A percentile compares a stretch with the other conserved stretches of the same genome.
Evolutionary conservation across 2,797 vertebrate species (phyloP).

Genomic region (Acrossocheilus fasciatus): DNA sequence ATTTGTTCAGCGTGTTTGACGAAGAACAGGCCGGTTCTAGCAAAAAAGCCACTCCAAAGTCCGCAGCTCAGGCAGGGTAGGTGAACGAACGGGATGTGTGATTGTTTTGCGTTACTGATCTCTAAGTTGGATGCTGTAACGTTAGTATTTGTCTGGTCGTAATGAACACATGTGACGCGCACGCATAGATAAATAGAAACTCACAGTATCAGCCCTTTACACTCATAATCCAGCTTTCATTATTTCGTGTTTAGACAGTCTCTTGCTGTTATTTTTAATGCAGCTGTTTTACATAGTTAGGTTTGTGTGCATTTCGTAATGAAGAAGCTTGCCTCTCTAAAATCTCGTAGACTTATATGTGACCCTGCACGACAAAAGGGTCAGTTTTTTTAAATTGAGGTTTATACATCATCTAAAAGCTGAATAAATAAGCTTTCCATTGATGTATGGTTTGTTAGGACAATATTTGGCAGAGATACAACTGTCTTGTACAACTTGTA

Average conservation of each 20-base stretch:
- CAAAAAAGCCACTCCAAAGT: slow-evolving; percentile 67
- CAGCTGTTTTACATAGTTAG: background rate
- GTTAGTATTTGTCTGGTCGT: background rate
- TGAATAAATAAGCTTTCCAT: background rate
- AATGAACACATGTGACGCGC: background rate
- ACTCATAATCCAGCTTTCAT: background rate
- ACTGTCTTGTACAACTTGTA: too few species aligned
- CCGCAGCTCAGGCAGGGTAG: slow-evolving; percentile 75
- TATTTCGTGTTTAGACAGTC: background rate
- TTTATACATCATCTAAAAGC: too few species aligned
- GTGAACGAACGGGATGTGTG: background rate
- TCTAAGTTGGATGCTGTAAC: background rate
- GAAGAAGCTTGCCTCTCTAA: background rate
- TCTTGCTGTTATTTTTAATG: background rate
- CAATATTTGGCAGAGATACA: background rate
- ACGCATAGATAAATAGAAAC: background rate
- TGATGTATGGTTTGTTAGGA: background rate
- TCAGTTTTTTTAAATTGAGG: too few species aligned
- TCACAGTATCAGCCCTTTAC: too few species aligned
- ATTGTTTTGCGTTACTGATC: background rate
- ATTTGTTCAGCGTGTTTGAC: slow-evolving; percentile 95
- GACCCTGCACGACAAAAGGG: too few species aligned
- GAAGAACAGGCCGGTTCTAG: slow-evolving; percentile 80
- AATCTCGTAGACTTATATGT: background rate
- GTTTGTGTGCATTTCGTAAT: background rate